phyloP scores from a whole-genome alignment of 1,140 invertebrate genomes.

The Piezodorus guildinii region DNA sequence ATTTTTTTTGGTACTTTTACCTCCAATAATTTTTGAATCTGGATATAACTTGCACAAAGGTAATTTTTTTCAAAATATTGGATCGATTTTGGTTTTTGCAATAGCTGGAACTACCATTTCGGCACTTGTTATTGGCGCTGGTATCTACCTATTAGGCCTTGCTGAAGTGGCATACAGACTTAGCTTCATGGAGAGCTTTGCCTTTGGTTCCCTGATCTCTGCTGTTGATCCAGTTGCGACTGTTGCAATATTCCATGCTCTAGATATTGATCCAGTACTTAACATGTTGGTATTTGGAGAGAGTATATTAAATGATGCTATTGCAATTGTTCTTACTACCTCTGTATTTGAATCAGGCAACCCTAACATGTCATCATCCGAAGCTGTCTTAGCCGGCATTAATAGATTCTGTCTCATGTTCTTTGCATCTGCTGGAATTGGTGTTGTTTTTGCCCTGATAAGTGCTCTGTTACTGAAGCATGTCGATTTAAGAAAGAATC shows the following conservation, averaged over 20 bases:
- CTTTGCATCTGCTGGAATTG: constrained; percentile 94
- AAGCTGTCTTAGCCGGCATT: constrained; percentile 74
- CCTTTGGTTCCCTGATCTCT: constrained; percentile 96
- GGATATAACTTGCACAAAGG: constrained; percentile 98
- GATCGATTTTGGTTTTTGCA: constrained; percentile 87
- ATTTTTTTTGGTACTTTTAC: constrained; percentile 92
- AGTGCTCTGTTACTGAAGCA: constrained; percentile 92
- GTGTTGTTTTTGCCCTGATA: constrained; percentile 86
- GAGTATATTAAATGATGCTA: constrained; percentile 95
- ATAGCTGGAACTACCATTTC: constrained; percentile 94
- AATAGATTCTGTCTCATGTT: constrained; percentile 94
- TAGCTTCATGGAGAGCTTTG: constrained; percentile 93
- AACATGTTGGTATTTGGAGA: constrained; percentile 99
- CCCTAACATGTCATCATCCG: constrained; percentile 55
- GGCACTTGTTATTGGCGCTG: constrained; percentile 85
- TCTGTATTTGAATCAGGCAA: constrained; percentile 68
- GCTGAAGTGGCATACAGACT: constrained; percentile 81
- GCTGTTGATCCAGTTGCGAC: constrained; percentile 98
- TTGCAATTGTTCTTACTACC: constrained; percentile 92
- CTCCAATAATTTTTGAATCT: constrained; percentile 97
- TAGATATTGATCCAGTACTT: constrained; percentile 87
- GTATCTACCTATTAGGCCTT: constrained; percentile 85
- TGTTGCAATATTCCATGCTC: constrained; percentile 93
- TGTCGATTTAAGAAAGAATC: constrained; percentile 92
- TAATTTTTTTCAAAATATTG: constrained; percentile 98